Conservation (phyloP, 2,113 vertebrate species). For the Galbula dea region DNA sequence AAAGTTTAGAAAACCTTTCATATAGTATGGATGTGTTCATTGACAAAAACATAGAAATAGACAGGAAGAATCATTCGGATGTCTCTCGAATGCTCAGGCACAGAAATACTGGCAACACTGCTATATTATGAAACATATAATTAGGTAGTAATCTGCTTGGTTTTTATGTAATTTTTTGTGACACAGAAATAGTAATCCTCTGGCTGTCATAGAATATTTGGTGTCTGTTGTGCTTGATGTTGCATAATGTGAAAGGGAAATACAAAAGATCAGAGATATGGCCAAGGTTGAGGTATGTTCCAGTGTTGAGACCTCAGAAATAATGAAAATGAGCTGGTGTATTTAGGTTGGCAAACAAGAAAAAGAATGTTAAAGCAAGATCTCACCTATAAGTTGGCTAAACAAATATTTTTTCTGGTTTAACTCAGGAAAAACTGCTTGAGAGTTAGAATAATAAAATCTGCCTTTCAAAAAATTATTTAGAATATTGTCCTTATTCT, state of each 20-base stretch:
- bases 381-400: background rate
- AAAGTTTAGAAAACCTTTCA: background rate
- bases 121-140: background rate
- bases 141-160: conserved; percentile 16
- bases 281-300: background rate
- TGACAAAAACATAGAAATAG: background rate
- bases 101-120: background rate
- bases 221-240: background rate
- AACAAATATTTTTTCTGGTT: conserved; percentile 36
- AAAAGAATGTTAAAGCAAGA: background rate
- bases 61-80: background rate
- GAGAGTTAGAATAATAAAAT: background rate
- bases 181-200: background rate
- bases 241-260: background rate
- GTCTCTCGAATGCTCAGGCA: background rate
- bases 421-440: conserved; percentile 23
- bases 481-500: background rate
- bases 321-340: background rate
- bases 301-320: background rate
- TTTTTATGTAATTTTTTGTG: background rate
- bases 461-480: background rate
- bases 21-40: background rate
- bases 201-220: background rate
- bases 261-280: background rate
- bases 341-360: background rate